Evolutionary conservation across 1,140 invertebrate species (phyloP).

Genomic region (Schlechtendalia chinensis): DNA sequence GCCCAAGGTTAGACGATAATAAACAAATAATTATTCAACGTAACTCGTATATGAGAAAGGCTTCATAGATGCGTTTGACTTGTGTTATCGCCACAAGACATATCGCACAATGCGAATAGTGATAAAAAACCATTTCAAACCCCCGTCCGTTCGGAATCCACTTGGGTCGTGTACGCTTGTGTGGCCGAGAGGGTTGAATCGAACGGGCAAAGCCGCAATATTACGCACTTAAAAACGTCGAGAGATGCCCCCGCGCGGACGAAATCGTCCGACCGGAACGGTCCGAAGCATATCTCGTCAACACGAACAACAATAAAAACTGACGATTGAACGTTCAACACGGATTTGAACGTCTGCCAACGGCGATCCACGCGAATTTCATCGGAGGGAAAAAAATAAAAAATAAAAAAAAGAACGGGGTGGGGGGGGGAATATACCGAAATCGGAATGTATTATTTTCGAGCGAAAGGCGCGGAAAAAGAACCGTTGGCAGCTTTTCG

Average conservation of each 20-base stretch:
- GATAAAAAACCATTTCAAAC: too few species aligned
- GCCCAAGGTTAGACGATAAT: too few species aligned
- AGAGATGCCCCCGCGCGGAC: background rate
- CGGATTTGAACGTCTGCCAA: constrained; percentile 47
- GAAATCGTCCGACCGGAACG: background rate
- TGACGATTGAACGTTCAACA: constrained; percentile 43
- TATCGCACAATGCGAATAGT: too few species aligned
- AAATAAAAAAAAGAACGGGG: constrained; percentile 28
- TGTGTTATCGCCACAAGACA: too few species aligned
- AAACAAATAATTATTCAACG: too few species aligned
- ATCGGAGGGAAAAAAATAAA: constrained; percentile 11
- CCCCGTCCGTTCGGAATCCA: too few species aligned
- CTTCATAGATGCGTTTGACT: too few species aligned
- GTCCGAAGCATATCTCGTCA: constrained; percentile 33
- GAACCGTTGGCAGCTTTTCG: constrained; percentile 39
- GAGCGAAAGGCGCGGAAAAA: constrained; percentile 38
- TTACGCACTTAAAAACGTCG: background rate
- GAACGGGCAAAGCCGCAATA: background rate
- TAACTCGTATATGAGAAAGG: too few species aligned
- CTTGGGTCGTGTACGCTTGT: too few species aligned
- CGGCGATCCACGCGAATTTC: constrained; percentile 36
- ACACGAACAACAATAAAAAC: constrained; percentile 46
- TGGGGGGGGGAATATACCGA: too few species aligned
- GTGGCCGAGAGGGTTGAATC: too few species aligned
- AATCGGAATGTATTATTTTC: constrained; percentile 40